Percentiles rank a stretch among this genome's conserved stretches.
Evolutionary conservation across 2,888 invertebrate species (phyloP).

Genomic region (Nowickia ferox): DNA sequence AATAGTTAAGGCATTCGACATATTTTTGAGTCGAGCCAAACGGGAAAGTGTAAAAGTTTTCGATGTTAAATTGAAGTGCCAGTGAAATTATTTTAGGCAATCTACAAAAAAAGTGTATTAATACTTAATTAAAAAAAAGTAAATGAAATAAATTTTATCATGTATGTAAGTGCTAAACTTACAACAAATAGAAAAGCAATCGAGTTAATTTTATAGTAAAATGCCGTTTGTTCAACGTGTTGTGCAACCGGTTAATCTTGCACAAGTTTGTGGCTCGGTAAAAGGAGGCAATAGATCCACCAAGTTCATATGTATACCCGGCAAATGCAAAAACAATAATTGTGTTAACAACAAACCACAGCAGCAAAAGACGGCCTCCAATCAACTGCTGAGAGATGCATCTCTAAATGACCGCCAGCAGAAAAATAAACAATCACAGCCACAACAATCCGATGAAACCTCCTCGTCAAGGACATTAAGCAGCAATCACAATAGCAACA

Average conservation of each 20-base stretch:
- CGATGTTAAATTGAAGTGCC: conserved; percentile 40
- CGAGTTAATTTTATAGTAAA: conserved; percentile 73
- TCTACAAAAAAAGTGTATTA: conserved; percentile 11
- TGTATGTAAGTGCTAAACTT: conserved; percentile 29
- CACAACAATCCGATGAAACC: conserved; percentile 24
- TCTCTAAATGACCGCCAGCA: conserved; percentile 56
- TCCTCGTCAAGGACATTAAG: conserved; percentile 47
- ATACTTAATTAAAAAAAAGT: conserved; percentile 12
- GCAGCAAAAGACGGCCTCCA: conserved; percentile 35
- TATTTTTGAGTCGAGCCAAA: neutral
- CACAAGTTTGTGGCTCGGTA: conserved; percentile 83
- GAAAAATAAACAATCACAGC: conserved; percentile 31
- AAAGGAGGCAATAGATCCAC: conserved; percentile 68
- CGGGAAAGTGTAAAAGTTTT: neutral
- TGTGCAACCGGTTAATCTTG: conserved; percentile 91
- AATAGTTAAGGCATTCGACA: conserved; percentile 5
- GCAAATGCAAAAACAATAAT: conserved; percentile 80
- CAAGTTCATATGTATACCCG: conserved; percentile 77
- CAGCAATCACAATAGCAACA: conserved; percentile 38
- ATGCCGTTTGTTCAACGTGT: conserved; percentile 95
- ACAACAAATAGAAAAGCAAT: conserved; percentile 19
- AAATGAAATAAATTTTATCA: conserved; percentile 13
- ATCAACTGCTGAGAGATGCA: conserved; percentile 44
- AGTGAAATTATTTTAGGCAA: conserved; percentile 19
- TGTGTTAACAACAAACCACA: conserved; percentile 77